These are phyloP conservation scores for Ridgeia piscesae DNA, from an alignment of 1,140 invertebrate genomes.

Conservation along the genomic window DNA sequence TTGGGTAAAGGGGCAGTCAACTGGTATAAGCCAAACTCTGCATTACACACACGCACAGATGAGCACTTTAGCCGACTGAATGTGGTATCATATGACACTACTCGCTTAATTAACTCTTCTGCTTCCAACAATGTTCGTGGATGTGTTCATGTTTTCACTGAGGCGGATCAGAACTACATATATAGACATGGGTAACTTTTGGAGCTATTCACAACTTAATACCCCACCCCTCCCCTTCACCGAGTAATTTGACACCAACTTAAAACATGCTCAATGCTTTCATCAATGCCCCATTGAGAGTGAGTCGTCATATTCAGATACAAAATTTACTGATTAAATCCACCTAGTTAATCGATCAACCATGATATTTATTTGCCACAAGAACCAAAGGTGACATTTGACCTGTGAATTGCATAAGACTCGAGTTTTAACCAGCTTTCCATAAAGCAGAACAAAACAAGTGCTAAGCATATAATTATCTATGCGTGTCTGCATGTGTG, in stretches of 20 bases:
- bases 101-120: background rate
- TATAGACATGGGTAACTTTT: background rate
- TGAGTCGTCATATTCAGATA: background rate
- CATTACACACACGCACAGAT: background rate
- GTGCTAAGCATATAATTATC: background rate
- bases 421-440: background rate
- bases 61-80: background rate
- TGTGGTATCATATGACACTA: background rate
- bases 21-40: background rate
- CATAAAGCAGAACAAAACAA: background rate
- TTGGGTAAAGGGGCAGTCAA: background rate
- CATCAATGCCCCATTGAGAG: background rate
- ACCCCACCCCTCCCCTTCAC: background rate
- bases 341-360: background rate
- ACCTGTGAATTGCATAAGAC: background rate
- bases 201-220: background rate
- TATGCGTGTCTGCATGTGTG: background rate
- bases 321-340: background rate
- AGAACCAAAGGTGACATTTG: background rate
- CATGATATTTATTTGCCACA: background rate
- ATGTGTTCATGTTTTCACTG: background rate
- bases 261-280: background rate
- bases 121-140: background rate
- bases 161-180: background rate
- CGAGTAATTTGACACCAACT: background rate